Conservation (phyloP, 1,140 invertebrate genomes). For the Aphis gossypii region DNA sequence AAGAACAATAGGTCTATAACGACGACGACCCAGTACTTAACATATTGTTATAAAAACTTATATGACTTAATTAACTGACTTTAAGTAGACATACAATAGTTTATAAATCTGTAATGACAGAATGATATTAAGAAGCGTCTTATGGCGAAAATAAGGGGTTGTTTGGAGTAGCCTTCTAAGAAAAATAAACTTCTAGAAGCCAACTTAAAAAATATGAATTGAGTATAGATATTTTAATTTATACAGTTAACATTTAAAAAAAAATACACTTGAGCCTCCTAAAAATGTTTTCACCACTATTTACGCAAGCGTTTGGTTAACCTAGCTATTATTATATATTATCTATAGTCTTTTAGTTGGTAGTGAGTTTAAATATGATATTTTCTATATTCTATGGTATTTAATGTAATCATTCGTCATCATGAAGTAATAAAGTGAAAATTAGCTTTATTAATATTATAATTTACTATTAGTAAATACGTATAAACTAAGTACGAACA, state of each 20-base stretch:
- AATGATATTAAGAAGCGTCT: background rate
- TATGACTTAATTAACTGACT: too few species aligned
- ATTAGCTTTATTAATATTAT: background rate
- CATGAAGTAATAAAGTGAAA: background rate
- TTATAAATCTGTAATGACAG: background rate
- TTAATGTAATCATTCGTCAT: background rate
- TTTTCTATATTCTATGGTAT: background rate
- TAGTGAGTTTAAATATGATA: background rate
- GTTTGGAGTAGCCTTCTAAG: background rate
- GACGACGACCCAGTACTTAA: background rate
- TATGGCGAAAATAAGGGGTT: background rate
- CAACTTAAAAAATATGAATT: background rate
- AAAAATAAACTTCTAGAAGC: too few species aligned
- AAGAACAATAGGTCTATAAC: background rate
- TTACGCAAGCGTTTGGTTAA: background rate
- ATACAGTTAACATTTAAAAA: background rate
- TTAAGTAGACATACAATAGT: background rate
- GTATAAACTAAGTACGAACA: background rate
- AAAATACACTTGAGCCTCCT: background rate
- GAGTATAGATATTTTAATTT: background rate
- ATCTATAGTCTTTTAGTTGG: background rate
- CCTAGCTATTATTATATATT: background rate
- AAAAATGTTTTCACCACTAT: background rate
- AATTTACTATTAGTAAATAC: background rate
- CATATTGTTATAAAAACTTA: background rate